Evolutionary conservation across 2,113 vertebrate species (phyloP), one percentile per base, ranked within the genome.

Genomic region (Numida meleagris): DNA sequence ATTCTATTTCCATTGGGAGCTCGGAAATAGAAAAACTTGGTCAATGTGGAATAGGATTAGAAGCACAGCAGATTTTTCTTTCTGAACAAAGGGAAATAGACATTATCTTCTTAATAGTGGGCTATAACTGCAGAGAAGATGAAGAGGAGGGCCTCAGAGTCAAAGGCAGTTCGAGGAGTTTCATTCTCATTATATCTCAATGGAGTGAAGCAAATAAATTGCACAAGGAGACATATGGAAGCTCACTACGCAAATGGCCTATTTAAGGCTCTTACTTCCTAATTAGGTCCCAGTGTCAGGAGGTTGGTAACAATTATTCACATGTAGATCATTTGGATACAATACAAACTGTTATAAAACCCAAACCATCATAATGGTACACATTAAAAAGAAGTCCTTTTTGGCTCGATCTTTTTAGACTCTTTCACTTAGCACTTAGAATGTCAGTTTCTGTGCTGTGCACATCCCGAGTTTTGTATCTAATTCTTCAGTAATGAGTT

Each of bases 161-260:
- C 76, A 94, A 93, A 91, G 84, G 70, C 68, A 88, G 43, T 79
- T 93, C 70, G 68, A 94, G 79, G 85, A 94, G 48, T 75, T 94
- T 88, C 40, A 36, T 82, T 78, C 91, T 88, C 84, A 94, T 95
- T 95, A 77, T 91, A 80, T 93, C 89, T 95, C 91, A 95, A 93
- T 90, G 87, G 85, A 95, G 76, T 91, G 88, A 72, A 88, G 85
- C 82, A 96, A 93, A 94, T 83, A 95, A 94, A 95, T 88, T 96
- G 85, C 2, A 7, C 88, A 95, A 91, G 76, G 85, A 93, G 95
- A 93, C 93, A 95, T 95, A 93, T 93, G 95, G 88, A 95, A 88
- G 43, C 85, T 93, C 80, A 42, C 75, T 75, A 88, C 1, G 4
- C 57, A 91, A 95, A 95, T 78, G 93, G 85, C 79, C 89, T 95